Conservation (phyloP, 2,797 vertebrate genomes). For the Dallia pectoralis region DNA sequence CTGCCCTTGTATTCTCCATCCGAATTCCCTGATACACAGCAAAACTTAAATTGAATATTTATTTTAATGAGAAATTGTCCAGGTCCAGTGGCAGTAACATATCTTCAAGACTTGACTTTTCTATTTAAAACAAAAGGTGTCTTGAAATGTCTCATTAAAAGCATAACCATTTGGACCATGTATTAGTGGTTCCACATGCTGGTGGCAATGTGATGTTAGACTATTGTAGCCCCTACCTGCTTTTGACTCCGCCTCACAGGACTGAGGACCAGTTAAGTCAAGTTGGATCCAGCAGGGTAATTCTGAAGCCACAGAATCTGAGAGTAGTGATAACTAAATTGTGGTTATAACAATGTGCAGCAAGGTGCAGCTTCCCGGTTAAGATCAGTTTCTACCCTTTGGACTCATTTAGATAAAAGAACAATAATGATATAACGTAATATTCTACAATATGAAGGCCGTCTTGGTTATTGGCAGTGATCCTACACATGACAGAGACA, state of each 20-base stretch:
- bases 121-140: too few species aligned
- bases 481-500: not conserved
- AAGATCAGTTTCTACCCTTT: not conserved
- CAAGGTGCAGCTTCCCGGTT: not conserved
- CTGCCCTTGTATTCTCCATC: too few species aligned
- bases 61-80: too few species aligned
- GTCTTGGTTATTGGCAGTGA: not conserved
- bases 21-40: too few species aligned
- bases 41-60: too few species aligned
- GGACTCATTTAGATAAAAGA: slow-evolving; percentile 9
- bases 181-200: too few species aligned
- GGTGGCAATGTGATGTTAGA: not conserved
- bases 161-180: too few species aligned
- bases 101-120: too few species aligned
- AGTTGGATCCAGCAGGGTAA: not conserved
- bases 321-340: not conserved
- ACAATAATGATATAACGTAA: slow-evolving; percentile 10
- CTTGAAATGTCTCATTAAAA: too few species aligned
- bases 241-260: slow-evolving; percentile 2
- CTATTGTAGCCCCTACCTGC: not conserved
- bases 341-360: not conserved
- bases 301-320: not conserved
- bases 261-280: not conserved
- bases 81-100: too few species aligned
- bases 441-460: not conserved